A percentile compares a stretch with the other conserved stretches of the same genome.
phyloP scores from a whole-genome alignment of 2,888 invertebrate genomes.

The Cecidostiba fungosa region DNA sequence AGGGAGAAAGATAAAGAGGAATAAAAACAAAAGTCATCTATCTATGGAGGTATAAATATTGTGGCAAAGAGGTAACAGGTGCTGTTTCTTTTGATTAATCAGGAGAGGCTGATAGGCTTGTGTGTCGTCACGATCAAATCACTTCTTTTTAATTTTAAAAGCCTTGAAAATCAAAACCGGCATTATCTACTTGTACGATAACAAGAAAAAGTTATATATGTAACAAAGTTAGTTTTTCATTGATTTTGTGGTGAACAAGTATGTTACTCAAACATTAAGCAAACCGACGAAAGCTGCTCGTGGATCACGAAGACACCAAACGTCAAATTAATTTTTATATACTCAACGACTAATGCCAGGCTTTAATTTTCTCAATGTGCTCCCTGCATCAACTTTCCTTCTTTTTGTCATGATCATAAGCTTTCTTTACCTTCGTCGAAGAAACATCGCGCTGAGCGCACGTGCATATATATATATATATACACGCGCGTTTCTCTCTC shows the following conservation, averaged over 20 bases:
- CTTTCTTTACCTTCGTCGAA: not conserved
- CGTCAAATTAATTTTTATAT: not conserved
- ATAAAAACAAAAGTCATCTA: slow-evolving; percentile 25
- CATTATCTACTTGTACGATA: not conserved
- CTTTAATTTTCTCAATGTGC: slow-evolving; percentile 19
- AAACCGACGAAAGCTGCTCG: not conserved
- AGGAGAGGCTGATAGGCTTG: not conserved
- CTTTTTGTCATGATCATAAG: not conserved
- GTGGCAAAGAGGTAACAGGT: slow-evolving; percentile 57
- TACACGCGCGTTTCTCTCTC: not conserved
- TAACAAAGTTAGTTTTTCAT: not conserved
- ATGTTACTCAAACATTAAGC: not conserved
- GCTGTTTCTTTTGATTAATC: slow-evolving; percentile 37
- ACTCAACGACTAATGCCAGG: not conserved
- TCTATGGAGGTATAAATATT: slow-evolving; percentile 10
- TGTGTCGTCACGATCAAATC: slow-evolving; percentile 22
- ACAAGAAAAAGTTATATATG: not conserved
- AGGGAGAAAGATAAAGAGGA: not conserved
- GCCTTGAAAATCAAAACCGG: slow-evolving; percentile 38
- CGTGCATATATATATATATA: too few relatives aligned
- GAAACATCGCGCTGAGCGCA: slow-evolving; percentile 26
- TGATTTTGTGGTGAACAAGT: not conserved
- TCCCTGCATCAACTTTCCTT: not conserved
- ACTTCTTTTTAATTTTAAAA: slow-evolving; percentile 20
- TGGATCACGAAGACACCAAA: not conserved